Base-by-base conservation (phyloP, 1,140 invertebrate species). In the Micrasema minimum region DNA sequence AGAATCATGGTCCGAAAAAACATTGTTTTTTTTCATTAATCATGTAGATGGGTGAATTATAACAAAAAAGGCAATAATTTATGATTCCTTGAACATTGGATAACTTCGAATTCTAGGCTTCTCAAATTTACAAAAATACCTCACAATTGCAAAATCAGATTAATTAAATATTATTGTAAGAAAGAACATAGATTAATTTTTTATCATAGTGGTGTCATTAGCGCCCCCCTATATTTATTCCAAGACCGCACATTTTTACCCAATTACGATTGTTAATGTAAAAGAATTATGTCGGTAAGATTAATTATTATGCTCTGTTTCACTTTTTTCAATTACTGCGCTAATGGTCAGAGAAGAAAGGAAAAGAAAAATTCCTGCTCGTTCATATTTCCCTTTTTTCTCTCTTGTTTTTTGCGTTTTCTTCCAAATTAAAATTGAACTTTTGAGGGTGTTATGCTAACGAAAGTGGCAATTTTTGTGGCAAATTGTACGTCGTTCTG, bases 301-400 rank as follows among this genome's bases (percentile, higher is more conserved):
- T 59, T 59, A 59, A 59, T 59, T 51, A 51, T 51, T 59, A 59
- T 59, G 37, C 55, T 43, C 55, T 59, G 55, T 38, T 59, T 59
- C 7, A 38, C 55, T 59, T 59, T 59, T 59, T 59, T 51, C 55
- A 38, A 59, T 59, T 59, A 38, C 55, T 16, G 26, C 55, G 22
- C 55, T 59, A 59, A 59, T 59, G 55, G 35, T 59, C 55, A 59
- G 37, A 59, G 55, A 59, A 59, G 37, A 59, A 51, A 51, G 48
- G 48, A 51, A 59, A 59, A 59, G 16, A 59, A 59, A 41, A 59
- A 59, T 59, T 7, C 14, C 38, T 22, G 55, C 16, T 22, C 55
- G 55, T 59, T 59, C 35, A 16, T 38, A 41, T 41, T 59, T 20
- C 12, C 23, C 53, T 37, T 31, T 57, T 35, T n/a, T n/a, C n/a